Evolutionary conservation across 2,113 vertebrate species (phyloP).

Genomic region (Nycticryphes semicollaris): DNA sequence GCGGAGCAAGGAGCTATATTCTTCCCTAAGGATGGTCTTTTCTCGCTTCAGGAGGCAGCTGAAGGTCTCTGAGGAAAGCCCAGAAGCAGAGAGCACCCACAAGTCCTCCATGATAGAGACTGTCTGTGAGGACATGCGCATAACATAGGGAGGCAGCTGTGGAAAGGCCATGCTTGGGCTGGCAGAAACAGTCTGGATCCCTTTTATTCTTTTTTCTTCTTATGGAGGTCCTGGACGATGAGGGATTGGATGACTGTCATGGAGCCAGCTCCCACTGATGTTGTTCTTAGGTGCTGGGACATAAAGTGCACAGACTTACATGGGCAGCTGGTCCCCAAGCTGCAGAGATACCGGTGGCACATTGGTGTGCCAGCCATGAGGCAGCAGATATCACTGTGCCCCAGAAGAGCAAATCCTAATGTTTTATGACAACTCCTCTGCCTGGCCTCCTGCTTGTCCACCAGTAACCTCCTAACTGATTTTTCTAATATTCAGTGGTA

Average conservation of each 20-base stretch:
- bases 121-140: rapidly evolving
- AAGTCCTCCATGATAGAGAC: constrained; percentile 57
- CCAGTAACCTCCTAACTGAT: not conserved
- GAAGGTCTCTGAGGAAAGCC: not conserved
- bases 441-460: not conserved
- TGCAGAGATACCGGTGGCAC: not conserved
- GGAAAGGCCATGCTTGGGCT: rapidly evolving
- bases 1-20: constrained; percentile 82
- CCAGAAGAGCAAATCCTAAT: not conserved
- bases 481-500: not conserved
- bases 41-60: constrained; percentile 4
- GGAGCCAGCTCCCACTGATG: not conserved
- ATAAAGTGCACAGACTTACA: not conserved
- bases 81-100: constrained; percentile 52
- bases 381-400: rapidly evolving
- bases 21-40: constrained; percentile 44
- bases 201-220: not conserved
- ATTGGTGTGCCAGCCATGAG: rapidly evolving
- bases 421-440: not conserved
- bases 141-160: rapidly evolving
- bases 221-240: not conserved
- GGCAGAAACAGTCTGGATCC: not conserved
- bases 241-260: not conserved
- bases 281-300: not conserved
- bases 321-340: not conserved